Percentiles rank a stretch among this genome's conserved stretches.
phyloP scores from a whole-genome alignment of 2,888 invertebrate species.

The Rosalia funebris region DNA sequence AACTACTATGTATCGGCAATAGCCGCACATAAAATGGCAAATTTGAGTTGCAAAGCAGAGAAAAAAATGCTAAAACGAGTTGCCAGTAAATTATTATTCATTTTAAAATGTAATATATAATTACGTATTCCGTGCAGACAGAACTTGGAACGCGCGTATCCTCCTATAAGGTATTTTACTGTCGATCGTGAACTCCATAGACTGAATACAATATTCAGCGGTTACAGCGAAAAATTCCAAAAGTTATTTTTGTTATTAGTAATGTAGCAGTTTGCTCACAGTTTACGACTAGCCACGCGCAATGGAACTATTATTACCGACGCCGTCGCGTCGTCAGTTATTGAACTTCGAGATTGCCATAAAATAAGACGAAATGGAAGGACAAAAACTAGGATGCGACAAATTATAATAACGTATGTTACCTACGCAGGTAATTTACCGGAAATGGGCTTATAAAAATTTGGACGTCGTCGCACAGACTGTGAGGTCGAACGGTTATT shows the following conservation, averaged over 20 bases:
- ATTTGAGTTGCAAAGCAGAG: constrained; percentile 39
- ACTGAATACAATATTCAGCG: constrained; percentile 22
- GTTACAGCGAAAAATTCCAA: neutral
- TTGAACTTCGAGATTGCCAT: neutral
- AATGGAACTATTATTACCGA: neutral
- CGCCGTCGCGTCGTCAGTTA: neutral
- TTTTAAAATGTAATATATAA: constrained; percentile 45
- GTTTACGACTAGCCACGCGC: constrained; percentile 3
- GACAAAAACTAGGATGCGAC: neutral
- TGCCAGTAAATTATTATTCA: constrained; percentile 42
- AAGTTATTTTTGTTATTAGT: neutral
- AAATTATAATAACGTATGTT: neutral
- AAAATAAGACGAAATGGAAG: neutral
- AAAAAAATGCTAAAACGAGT: constrained; percentile 34
- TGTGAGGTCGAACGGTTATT: too few species aligned
- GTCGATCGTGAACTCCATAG: constrained; percentile 22
- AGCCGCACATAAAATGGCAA: constrained; percentile 26
- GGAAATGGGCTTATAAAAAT: neutral
- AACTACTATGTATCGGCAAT: constrained; percentile 16
- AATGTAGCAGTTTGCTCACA: neutral
- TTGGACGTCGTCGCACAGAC: neutral
- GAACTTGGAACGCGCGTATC: constrained; percentile 37
- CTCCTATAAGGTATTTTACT: constrained; percentile 38
- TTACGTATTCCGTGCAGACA: constrained; percentile 46
- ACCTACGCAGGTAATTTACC: neutral